These are phyloP conservation scores for Myathropa florea DNA, from an alignment of 2,888 invertebrate species.

Conservation along the genomic window DNA sequence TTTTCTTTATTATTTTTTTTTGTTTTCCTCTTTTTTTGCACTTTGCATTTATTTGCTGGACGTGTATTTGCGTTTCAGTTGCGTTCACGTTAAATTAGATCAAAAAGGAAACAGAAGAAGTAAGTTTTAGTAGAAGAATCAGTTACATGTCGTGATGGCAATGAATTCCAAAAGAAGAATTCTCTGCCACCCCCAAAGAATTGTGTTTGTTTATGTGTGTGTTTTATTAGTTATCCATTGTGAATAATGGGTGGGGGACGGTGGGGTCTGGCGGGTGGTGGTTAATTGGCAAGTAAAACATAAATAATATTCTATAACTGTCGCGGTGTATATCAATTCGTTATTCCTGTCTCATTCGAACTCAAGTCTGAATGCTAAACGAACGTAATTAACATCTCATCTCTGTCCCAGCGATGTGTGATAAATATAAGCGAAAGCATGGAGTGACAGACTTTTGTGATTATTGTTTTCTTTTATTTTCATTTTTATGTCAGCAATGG, in stretches of 20 bases:
- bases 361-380: slow-evolving; percentile 10
- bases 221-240: not conserved
- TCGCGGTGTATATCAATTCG: slow-evolving; percentile 8
- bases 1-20: slow-evolving; percentile 25
- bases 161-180: slow-evolving; percentile 44
- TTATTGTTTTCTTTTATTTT: not conserved
- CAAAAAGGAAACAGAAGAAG: slow-evolving; percentile 11
- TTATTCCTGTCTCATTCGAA: slow-evolving; percentile 8
- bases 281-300: slow-evolving; percentile 32
- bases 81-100: not conserved
- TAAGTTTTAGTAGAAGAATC: slow-evolving; percentile 32
- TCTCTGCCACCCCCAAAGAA: slow-evolving; percentile 46
- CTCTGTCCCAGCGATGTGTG: slow-evolving; percentile 25
- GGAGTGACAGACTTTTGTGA: not conserved
- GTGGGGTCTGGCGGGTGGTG: slow-evolving; percentile 7
- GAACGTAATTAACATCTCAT: slow-evolving; percentile 45
- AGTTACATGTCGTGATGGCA: slow-evolving; percentile 28
- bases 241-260: not conserved
- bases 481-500: slow-evolving; percentile 11
- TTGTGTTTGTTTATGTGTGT: slow-evolving; percentile 10
- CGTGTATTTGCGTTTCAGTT: slow-evolving; percentile 2
- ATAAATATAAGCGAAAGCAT: slow-evolving; percentile 21
- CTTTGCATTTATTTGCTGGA: slow-evolving; percentile 5
- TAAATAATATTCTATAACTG: slow-evolving; percentile 38
- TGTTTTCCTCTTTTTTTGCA: slow-evolving; percentile 1